A percentile compares a stretch with the other conserved stretches of the same genome.
These are phyloP conservation scores for Thereva unica DNA, from an alignment of 2,888 invertebrate genomes.

Conservation along the genomic window DNA sequence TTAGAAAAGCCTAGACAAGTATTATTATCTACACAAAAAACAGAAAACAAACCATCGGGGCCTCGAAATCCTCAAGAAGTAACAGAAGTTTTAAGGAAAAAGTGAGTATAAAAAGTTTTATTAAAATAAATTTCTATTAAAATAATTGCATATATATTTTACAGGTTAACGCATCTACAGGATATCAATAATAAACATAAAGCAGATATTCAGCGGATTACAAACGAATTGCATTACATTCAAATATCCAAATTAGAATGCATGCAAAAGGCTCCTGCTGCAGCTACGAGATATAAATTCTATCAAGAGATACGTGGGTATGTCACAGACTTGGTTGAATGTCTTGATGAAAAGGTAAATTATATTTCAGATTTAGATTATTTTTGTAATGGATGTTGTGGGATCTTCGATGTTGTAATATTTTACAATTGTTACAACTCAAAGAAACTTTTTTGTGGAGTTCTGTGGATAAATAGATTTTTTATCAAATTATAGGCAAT, in stretches of 20 bases:
- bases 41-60: slow-evolving; percentile 48
- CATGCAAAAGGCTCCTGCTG: slow-evolving; percentile 59
- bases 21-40: slow-evolving; percentile 41
- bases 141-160: not conserved
- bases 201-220: slow-evolving; percentile 57
- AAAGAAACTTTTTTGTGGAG: not conserved
- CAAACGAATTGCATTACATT: slow-evolving; percentile 55
- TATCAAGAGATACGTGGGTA: slow-evolving; percentile 96
- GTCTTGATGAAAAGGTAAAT: slow-evolving; percentile 91
- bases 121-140: not conserved
- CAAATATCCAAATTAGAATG: slow-evolving; percentile 61
- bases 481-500: not conserved
- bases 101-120: slow-evolving; percentile 38
- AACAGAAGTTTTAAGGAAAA: slow-evolving; percentile 48
- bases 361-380: slow-evolving; percentile 32
- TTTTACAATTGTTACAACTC: slow-evolving; percentile 29
- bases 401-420: slow-evolving; percentile 19
- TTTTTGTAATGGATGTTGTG: slow-evolving; percentile 32
- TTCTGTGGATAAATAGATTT: not conserved
- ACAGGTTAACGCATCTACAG: slow-evolving; percentile 63
- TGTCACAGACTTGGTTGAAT: slow-evolving; percentile 95
- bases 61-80: slow-evolving; percentile 54
- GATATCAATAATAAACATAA: slow-evolving; percentile 61
- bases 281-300: slow-evolving; percentile 85
- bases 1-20: slow-evolving; percentile 50